Conservation (phyloP, 2,888 invertebrate species). For the Rhamnusium bicolor region DNA sequence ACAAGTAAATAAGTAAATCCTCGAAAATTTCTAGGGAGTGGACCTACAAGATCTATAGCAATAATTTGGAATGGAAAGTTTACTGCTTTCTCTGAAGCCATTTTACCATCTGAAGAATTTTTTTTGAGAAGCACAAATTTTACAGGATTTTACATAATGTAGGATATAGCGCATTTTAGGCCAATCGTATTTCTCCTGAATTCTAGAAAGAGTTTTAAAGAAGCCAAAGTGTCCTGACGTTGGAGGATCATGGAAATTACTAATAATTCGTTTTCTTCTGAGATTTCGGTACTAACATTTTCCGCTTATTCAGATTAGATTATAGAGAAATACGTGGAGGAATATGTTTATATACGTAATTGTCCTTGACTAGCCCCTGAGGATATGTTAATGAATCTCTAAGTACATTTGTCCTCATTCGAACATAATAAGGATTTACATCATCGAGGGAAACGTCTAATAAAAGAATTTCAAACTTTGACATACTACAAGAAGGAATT, state of each 20-base stretch:
- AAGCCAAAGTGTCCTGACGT: no score
- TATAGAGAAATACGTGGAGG: no score
- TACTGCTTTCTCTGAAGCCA: constrained; percentile 42
- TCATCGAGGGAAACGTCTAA: not conserved
- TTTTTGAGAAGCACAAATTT: constrained; percentile 49
- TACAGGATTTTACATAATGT: constrained; percentile 40
- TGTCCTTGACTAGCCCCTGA: no score
- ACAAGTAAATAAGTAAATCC: constrained; percentile 40
- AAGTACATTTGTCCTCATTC: not conserved
- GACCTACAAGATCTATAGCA: constrained; percentile 46
- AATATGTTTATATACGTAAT: no score
- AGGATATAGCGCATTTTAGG: constrained; percentile 42
- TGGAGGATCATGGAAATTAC: no score
- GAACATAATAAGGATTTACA: not conserved
- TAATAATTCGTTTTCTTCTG: no score
- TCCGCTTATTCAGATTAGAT: no score
- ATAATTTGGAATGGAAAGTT: constrained; percentile 46
- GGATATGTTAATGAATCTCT: no score
- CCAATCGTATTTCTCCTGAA: constrained; percentile 46
- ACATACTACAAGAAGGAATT: not conserved
- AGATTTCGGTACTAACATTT: no score
- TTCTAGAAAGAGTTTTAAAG: constrained; percentile 43
- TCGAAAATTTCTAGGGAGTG: constrained; percentile 41
- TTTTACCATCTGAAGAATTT: constrained; percentile 26
- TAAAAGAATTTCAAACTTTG: not conserved